phyloP scores from a whole-genome alignment of 2,888 invertebrate species.

The Embidobia sp. region DNA sequence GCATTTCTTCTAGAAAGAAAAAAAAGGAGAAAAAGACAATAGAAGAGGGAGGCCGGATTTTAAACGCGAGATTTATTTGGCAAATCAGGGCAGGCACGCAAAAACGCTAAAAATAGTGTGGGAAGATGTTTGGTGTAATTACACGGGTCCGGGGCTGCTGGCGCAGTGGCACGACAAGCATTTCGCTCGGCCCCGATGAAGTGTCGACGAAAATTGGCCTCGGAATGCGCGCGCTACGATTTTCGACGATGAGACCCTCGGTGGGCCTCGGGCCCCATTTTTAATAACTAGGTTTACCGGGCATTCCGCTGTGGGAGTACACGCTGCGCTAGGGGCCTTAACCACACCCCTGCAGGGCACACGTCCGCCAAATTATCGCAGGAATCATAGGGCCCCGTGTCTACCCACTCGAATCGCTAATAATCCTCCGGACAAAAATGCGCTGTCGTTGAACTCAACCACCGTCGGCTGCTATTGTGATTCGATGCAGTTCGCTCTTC shows the following conservation, averaged over 20 bases:
- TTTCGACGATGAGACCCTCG: conserved; percentile 62
- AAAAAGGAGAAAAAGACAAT: not conserved
- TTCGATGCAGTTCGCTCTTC: no score
- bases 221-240: conserved; percentile 33
- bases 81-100: conserved; percentile 71
- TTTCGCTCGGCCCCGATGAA: conserved; percentile 67
- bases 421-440: conserved; percentile 48
- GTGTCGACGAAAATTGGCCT: conserved; percentile 65
- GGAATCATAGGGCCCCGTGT: conserved; percentile 59
- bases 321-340: conserved; percentile 58
- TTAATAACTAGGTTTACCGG: conserved; percentile 70
- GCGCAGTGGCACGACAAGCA: conserved; percentile 69
- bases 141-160: conserved; percentile 65
- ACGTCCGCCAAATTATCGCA: conserved; percentile 63
- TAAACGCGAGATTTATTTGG: conserved; percentile 64
- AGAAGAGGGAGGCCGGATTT: conserved; percentile 9
- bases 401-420: conserved; percentile 50
- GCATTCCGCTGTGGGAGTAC: conserved; percentile 69
- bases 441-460: conserved; percentile 51
- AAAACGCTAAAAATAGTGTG: conserved; percentile 74
- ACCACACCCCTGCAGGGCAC: conserved; percentile 68
- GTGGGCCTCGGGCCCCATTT: conserved; percentile 67
- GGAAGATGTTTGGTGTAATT: conserved; percentile 74
- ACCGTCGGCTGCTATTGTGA: conserved; percentile 24
- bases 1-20: conserved; percentile 3